Conservation (phyloP, 2,888 invertebrate species). For the Drosophila percnosoma region DNA sequence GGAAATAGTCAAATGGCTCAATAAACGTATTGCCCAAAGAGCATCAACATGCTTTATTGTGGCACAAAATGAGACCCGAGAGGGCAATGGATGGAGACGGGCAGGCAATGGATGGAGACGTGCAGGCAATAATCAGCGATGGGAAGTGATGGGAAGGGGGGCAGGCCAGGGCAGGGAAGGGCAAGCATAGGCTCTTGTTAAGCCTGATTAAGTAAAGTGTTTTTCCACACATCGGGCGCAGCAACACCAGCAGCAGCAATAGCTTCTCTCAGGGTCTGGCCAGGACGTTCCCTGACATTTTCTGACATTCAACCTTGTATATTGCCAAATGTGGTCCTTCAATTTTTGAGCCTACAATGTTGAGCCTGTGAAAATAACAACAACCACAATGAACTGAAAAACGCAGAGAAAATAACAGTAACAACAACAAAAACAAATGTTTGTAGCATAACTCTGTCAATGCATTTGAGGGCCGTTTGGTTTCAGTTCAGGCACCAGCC, state of each 20-base stretch:
- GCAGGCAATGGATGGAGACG: not conserved
- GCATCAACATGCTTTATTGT: conserved; percentile 47
- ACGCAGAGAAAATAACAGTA: conserved; percentile 17
- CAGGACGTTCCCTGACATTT: conserved; percentile 68
- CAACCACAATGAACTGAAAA: conserved; percentile 21
- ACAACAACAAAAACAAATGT: conserved; percentile 24
- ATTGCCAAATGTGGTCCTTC: conserved; percentile 77
- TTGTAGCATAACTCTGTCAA: conserved; percentile 75
- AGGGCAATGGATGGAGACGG: not conserved
- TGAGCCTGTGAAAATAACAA: conserved; percentile 49
- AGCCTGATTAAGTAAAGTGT: conserved; percentile 44
- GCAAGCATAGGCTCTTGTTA: not conserved
- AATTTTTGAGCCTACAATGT: conserved; percentile 72
- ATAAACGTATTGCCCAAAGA: conserved; percentile 66
- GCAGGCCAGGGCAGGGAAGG: not conserved
- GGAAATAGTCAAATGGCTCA: conserved; percentile 70
- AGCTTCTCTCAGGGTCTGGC: conserved; percentile 46
- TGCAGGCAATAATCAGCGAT: not conserved
- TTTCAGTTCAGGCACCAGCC: conserved; percentile 37
- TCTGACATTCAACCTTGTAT: conserved; percentile 66
- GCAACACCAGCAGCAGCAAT: conserved; percentile 28
- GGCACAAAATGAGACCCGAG: conserved; percentile 18
- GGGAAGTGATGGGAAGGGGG: not conserved
- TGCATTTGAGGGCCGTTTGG: conserved; percentile 77
- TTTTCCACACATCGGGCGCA: conserved; percentile 22